A percentile compares a stretch with the other conserved stretches of the same genome.
Conservation (phyloP, 2,888 invertebrate species). For the Lasioglossum morio region DNA sequence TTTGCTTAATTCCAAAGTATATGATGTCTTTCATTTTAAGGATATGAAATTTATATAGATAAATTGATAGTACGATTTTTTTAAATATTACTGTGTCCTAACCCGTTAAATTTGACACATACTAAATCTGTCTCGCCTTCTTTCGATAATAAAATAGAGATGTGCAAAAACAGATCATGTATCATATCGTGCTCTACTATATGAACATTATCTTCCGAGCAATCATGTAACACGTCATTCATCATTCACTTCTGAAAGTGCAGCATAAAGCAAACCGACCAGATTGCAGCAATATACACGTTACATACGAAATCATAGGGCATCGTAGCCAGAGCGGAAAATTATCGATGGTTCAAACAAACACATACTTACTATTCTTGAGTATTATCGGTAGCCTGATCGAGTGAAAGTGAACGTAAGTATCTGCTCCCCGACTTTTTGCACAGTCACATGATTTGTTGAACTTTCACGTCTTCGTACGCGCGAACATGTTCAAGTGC, state of each 20-base stretch:
- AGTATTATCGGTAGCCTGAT: slow-evolving; percentile 30
- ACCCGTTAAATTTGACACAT: too few species aligned
- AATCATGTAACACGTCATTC: not conserved
- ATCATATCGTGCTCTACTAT: not conserved
- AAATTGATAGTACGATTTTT: too few species aligned
- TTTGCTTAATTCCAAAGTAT: too few species aligned
- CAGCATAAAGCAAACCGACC: not conserved
- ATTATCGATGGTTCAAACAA: slow-evolving; percentile 16
- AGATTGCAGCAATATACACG: not conserved
- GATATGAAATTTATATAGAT: too few species aligned
- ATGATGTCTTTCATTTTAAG: too few species aligned
- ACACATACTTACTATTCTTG: not conserved
- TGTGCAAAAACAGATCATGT: not conserved
- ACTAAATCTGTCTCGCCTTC: too few species aligned
- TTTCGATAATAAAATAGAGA: not conserved
- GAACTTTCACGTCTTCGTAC: slow-evolving; percentile 42
- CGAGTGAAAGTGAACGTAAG: slow-evolving; percentile 42
- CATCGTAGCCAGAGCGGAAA: not conserved
- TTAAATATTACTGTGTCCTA: too few species aligned
- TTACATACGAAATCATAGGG: not conserved
- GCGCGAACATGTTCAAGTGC: slow-evolving; percentile 36
- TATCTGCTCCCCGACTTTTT: slow-evolving; percentile 13
- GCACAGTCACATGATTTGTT: slow-evolving; percentile 27
- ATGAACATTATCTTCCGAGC: not conserved
- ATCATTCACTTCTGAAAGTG: not conserved